Evolutionary conservation across 1,140 invertebrate species (phyloP).

Genomic region (Caenorhabditis briggsae): DNA sequence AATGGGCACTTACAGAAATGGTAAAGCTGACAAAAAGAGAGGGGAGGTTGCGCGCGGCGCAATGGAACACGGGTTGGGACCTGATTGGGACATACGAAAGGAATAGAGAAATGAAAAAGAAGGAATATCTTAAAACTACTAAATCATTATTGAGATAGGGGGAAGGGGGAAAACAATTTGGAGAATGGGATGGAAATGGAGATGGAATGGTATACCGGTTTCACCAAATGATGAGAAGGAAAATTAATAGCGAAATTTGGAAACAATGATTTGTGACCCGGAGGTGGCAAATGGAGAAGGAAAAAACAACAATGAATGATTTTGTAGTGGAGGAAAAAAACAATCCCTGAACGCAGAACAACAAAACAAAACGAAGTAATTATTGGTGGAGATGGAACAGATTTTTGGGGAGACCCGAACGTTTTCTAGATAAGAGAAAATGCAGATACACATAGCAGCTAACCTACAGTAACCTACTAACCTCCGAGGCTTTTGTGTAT

Average conservation of each 20-base stretch:
- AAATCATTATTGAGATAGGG: neutral
- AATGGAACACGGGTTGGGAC: constrained; percentile 20
- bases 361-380: constrained; percentile 40
- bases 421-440: constrained; percentile 56
- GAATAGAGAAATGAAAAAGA: neutral
- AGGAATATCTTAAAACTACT: neutral
- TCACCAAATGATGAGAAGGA: constrained; percentile 36
- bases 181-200: neutral
- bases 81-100: neutral
- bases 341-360: constrained; percentile 53
- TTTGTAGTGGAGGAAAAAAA: constrained; percentile 28
- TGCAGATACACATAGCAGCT: constrained; percentile 50
- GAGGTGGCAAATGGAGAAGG: constrained; percentile 34
- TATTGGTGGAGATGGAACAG: constrained; percentile 39
- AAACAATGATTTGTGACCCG: constrained; percentile 46
- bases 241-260: constrained; percentile 42
- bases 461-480: constrained; percentile 51
- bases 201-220: constrained; percentile 47
- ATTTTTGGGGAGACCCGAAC: constrained; percentile 36
- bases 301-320: constrained; percentile 44
- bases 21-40: neutral
- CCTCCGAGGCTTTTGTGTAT: constrained; percentile 33
- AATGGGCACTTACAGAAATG: constrained; percentile 31
- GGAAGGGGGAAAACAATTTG: neutral
- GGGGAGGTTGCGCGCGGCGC: constrained; percentile 32